phyloP scores from a whole-genome alignment of 1,140 invertebrate genomes.

The Probaryconus sp. region DNA sequence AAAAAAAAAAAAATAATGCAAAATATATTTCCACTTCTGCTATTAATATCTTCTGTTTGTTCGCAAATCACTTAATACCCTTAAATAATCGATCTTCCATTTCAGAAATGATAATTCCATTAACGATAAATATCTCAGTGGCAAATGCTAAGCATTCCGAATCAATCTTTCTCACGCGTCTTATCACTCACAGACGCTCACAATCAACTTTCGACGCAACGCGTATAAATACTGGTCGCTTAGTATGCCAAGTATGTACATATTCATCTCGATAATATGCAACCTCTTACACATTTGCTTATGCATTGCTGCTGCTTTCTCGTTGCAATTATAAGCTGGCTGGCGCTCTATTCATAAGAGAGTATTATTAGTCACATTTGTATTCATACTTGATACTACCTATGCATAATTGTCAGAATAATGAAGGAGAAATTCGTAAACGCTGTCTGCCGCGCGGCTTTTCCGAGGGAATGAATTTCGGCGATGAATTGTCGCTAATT shows the following conservation, averaged over 20 bases:
- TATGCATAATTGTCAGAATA: slow-evolving; percentile 62
- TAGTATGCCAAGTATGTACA: slow-evolving; percentile 59
- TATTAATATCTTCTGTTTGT: too few relatives aligned
- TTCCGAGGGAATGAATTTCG: slow-evolving; percentile 28
- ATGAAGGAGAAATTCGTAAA: slow-evolving; percentile 56
- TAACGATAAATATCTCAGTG: too few relatives aligned
- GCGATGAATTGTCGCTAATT: slow-evolving; percentile 52
- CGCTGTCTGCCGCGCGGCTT: slow-evolving; percentile 9
- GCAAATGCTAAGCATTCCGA: too few relatives aligned
- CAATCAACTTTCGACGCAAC: slow-evolving; percentile 42
- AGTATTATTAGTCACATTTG: slow-evolving; percentile 64
- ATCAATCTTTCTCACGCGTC: slow-evolving; percentile 8
- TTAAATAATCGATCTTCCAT: too few relatives aligned
- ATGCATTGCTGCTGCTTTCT: slow-evolving; percentile 55
- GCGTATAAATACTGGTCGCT: slow-evolving; percentile 45
- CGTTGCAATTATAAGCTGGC: slow-evolving; percentile 59
- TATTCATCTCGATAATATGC: slow-evolving; percentile 63
- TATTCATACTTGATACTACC: slow-evolving; percentile 61
- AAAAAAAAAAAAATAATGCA: too few relatives aligned
- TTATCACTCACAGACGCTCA: slow-evolving; percentile 18
- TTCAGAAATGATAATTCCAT: too few relatives aligned
- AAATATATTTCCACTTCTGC: too few relatives aligned
- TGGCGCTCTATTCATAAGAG: slow-evolving; percentile 59
- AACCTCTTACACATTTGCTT: slow-evolving; percentile 60
- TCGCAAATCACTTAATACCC: too few relatives aligned